Percentiles rank a stretch among this genome's conserved stretches.
These are phyloP conservation scores for Brenthis daphne DNA, from an alignment of 2,888 invertebrate species.

Conservation along the genomic window DNA sequence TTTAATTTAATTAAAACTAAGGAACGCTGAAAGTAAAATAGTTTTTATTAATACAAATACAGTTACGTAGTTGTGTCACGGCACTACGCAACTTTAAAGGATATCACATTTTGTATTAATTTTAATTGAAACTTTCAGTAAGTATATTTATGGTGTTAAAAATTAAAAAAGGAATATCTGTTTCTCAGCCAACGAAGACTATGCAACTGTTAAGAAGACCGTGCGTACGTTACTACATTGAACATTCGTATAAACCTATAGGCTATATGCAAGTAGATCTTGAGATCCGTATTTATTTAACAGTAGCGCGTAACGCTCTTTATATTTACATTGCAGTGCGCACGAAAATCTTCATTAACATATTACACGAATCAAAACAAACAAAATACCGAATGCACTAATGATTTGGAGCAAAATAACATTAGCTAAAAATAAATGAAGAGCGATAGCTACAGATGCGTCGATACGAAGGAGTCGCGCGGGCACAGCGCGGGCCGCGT, in stretches of 20 bases:
- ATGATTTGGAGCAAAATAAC: conserved; percentile 32
- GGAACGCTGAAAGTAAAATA: no score
- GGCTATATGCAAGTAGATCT: background rate
- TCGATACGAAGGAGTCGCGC: conserved; percentile 6
- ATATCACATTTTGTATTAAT: no score
- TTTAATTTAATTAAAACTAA: no score
- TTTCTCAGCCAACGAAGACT: no score
- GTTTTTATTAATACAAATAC: no score
- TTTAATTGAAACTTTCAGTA: no score
- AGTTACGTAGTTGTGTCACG: no score
- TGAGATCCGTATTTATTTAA: conserved; percentile 17
- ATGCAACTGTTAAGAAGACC: no score
- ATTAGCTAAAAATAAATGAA: conserved; percentile 23
- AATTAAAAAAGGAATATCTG: no score
- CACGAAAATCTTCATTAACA: conserved; percentile 28
- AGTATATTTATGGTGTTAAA: no score
- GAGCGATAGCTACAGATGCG: background rate
- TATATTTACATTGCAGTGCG: conserved; percentile 15
- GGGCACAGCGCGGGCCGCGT: background rate
- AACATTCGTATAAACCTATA: background rate
- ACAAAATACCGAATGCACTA: conserved; percentile 26
- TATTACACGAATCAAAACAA: conserved; percentile 26
- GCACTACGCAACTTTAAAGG: no score
- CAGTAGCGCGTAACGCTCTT: conserved; percentile 11
- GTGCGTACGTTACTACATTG: background rate